Conservation (phyloP, 2,113 vertebrate species). For the Capreolus pygargus region DNA sequence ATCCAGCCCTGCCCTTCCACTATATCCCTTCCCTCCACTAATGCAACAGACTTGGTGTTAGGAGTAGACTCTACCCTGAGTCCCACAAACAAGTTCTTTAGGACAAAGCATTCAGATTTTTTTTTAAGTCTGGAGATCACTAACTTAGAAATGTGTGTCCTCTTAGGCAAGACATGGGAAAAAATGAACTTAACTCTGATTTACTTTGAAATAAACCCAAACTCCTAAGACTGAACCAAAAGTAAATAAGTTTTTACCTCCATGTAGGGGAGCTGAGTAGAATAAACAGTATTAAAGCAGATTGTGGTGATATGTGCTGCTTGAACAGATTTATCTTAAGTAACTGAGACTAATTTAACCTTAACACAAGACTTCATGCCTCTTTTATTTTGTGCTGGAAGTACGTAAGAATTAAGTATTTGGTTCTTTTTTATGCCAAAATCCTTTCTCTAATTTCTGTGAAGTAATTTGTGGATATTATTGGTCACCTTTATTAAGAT, state of each 20-base stretch:
- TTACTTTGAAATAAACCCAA: slow-evolving; percentile 20
- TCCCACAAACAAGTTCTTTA: not conserved
- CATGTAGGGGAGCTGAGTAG: not conserved
- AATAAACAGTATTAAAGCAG: not conserved
- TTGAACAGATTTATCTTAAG: not conserved
- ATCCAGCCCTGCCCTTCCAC: not conserved
- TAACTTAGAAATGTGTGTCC: not conserved
- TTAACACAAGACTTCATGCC: not conserved
- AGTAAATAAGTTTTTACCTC: not conserved
- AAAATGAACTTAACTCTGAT: not conserved
- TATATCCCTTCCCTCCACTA: not conserved
- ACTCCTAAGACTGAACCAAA: not conserved
- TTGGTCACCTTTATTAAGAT: not conserved
- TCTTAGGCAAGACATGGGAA: not conserved
- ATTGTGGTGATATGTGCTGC: not conserved
- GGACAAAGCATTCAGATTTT: not conserved
- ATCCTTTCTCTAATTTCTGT: slow-evolving; percentile 26
- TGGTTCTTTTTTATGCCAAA: not conserved
- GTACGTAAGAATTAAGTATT: not conserved
- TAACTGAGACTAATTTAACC: not conserved
- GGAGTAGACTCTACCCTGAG: not conserved
- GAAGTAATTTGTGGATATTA: slow-evolving; percentile 24
- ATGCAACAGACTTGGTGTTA: not conserved
- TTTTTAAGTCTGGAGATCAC: not conserved
- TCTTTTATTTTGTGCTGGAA: slow-evolving; percentile 2